Evolutionary conservation across 2,797 vertebrate genomes (phyloP).

Genomic region (Cuniculus paca): DNA sequence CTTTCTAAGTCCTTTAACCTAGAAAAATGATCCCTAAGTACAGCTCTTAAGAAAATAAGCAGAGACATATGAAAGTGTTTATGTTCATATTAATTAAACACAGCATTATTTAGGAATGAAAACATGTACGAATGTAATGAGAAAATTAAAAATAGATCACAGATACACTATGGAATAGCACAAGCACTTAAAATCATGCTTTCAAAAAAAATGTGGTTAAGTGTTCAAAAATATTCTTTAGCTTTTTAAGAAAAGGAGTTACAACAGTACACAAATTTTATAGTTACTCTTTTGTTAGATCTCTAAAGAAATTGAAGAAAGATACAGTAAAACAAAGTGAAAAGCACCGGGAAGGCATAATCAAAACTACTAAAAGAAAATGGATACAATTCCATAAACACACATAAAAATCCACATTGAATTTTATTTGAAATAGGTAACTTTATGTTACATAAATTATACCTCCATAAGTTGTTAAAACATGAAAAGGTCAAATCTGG

Average conservation of each 20-base stretch:
- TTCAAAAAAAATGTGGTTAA: background rate
- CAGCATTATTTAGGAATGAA: background rate
- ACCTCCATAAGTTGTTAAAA: background rate
- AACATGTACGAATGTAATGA: background rate
- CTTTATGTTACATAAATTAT: background rate
- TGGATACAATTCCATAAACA: background rate
- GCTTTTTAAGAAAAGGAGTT: background rate
- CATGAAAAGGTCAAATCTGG: background rate
- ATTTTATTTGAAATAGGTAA: background rate
- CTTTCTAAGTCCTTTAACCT: background rate
- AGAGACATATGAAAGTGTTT: background rate
- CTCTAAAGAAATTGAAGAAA: background rate
- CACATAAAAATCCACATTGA: background rate
- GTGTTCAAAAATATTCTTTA: background rate
- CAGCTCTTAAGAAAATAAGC: background rate
- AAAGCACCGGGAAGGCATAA: background rate
- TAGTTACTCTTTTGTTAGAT: background rate
- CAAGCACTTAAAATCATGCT: background rate
- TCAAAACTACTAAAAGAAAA: conserved; percentile 3
- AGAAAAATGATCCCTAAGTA: background rate
- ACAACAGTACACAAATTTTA: background rate
- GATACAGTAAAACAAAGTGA: background rate
- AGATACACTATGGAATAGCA: no score
- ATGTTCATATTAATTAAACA: background rate
- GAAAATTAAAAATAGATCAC: background rate